Percentiles rank a stretch among this genome's conserved stretches.
These are phyloP conservation scores for Zaprionus gabonicus DNA, from an alignment of 1,140 invertebrate genomes.

Conservation along the genomic window DNA sequence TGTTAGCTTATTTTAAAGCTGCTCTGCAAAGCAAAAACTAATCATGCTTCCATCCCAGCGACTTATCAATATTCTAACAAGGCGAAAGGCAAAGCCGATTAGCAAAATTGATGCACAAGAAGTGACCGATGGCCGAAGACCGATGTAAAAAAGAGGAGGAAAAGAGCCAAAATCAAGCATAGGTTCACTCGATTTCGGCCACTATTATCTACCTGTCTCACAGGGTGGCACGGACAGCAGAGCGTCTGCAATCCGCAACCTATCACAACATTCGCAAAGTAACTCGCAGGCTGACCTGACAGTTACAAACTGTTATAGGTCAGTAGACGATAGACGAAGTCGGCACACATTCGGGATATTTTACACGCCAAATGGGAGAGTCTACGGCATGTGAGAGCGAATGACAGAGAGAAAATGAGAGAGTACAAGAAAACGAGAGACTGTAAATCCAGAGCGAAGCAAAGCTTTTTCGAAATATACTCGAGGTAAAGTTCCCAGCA, in stretches of 20 bases:
- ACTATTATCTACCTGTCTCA: slow-evolving; percentile 48
- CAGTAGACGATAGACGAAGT: slow-evolving; percentile 60
- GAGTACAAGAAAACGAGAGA: not conserved
- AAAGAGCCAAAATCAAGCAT: slow-evolving; percentile 15
- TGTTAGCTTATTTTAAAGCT: no score
- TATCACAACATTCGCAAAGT: slow-evolving; percentile 77
- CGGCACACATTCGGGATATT: slow-evolving; percentile 2
- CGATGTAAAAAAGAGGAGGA: slow-evolving; percentile 11
- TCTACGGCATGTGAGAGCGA: not conserved
- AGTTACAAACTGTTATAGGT: slow-evolving; percentile 69
- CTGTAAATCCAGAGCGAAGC: not conserved
- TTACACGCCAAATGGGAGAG: not conserved
- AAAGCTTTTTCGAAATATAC: slow-evolving; percentile 59
- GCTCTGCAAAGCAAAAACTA: not conserved
- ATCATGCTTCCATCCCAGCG: not conserved
- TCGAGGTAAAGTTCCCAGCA: not conserved
- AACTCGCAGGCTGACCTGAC: slow-evolving; percentile 59
- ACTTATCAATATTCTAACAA: slow-evolving; percentile 2
- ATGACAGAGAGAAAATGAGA: not conserved
- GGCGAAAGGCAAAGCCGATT: slow-evolving; percentile 19
- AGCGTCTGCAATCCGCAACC: slow-evolving; percentile 55
- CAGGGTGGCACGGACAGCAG: slow-evolving; percentile 30
- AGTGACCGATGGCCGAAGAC: slow-evolving; percentile 15
- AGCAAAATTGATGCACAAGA: slow-evolving; percentile 27
- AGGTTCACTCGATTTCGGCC: not conserved